phyloP scores from a whole-genome alignment of 2,888 invertebrate genomes.

The Acanthococcus lagerstroemiae region DNA sequence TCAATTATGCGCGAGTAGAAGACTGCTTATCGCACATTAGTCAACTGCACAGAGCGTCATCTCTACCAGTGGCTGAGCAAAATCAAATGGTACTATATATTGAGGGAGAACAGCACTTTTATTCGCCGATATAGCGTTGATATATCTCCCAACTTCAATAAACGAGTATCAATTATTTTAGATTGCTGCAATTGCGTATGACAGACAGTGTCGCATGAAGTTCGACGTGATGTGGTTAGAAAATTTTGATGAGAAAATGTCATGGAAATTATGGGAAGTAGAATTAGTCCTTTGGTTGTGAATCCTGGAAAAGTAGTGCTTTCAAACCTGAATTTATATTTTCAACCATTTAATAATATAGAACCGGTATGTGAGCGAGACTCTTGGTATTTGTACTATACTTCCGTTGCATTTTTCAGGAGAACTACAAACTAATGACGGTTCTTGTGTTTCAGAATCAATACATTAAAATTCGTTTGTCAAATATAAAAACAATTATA shows the following conservation, averaged over 20 bases:
- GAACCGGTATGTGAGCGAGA: slow-evolving; percentile 55
- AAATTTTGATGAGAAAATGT: slow-evolving; percentile 73
- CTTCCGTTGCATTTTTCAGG: too few species aligned
- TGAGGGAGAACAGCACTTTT: too few species aligned
- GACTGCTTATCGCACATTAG: slow-evolving; percentile 66
- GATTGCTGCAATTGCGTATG: slow-evolving; percentile 72
- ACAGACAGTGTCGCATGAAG: slow-evolving; percentile 62
- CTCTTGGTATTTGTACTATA: too few species aligned
- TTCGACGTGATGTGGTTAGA: slow-evolving; percentile 78
- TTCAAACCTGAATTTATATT: slow-evolving; percentile 67
- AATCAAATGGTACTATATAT: slow-evolving; percentile 61
- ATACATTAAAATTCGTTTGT: slow-evolving; percentile 65
- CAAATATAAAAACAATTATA: slow-evolving; percentile 58
- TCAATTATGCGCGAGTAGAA: slow-evolving; percentile 63
- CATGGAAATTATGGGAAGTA: slow-evolving; percentile 66
- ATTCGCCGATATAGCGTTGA: too few species aligned
- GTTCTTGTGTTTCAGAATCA: slow-evolving; percentile 73
- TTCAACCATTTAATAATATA: slow-evolving; percentile 82
- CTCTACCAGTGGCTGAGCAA: slow-evolving; percentile 69
- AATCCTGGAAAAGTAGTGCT: slow-evolving; percentile 76
- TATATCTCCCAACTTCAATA: not conserved
- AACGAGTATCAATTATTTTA: slow-evolving; percentile 38
- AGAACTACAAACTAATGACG: too few species aligned
- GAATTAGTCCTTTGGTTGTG: slow-evolving; percentile 70
- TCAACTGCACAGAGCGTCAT: slow-evolving; percentile 70